Evolutionary conservation across 2,113 vertebrate genomes (phyloP), one percentile per base, ranked within the genome.

Genomic region (Aspidoscelis tigris): DNA sequence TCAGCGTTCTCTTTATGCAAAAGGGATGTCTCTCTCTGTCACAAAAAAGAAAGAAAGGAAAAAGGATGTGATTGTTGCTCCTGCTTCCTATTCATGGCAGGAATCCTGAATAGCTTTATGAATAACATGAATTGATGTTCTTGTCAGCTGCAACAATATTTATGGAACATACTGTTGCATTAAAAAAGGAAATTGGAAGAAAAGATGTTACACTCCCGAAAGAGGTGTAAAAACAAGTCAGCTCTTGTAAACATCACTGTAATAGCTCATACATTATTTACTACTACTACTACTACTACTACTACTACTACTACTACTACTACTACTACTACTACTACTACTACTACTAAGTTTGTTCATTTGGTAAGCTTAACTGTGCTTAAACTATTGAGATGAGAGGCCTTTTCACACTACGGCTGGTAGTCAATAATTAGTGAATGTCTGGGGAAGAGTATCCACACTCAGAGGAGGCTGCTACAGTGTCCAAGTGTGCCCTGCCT

Each of bases 61-160:
- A 84, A 79, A 91, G 92, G 87, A 90, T 18, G 65, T 65, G 81
- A 74, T 84, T 88, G 84, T 85, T 82, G 68, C 68, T 89, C n/a
- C 85, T 87, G 58, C 76, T 92, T 91, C 65, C 87, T 88, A 71
- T 90, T 92, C 79, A 43, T 82, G 82, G 85, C 89, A 88, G 71
- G 93, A 89, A 91, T 88, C 80, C 81, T 61, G 84, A 79, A 89
- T 61, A 83, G 89, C 87, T 86, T 89, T 89, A 86, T 84, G 90
- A 93, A 93, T 92, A 94, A 91, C 47, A 84, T 22, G 84, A 94
- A 94, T 83, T 90, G 92, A 94, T 92, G 92, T 89, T 90, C 92
- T 92, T 94, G 93, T 93, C 92, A 89, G 90, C 64, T 90, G 87
- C 65, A 78, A 89, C 85, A 91, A 88, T 93, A 93, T 93, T 95